Conservation (phyloP, 2,113 vertebrate species). For the Arvicanthis niloticus region DNA sequence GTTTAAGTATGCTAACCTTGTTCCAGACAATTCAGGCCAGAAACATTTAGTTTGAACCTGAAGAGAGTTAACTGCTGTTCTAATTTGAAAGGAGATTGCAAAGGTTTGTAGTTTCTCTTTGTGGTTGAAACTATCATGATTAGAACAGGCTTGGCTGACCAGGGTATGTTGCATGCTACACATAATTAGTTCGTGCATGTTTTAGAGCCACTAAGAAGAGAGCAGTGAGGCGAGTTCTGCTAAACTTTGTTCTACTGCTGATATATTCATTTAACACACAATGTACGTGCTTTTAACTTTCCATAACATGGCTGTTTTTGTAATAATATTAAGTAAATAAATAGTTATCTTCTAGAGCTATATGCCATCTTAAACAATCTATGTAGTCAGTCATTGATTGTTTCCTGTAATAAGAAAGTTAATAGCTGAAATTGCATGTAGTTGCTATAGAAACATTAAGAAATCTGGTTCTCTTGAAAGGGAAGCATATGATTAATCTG, state of each 20-base stretch:
- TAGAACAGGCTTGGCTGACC: constrained; percentile 23
- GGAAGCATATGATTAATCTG: constrained; percentile 85
- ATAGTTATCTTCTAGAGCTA: constrained; percentile 76
- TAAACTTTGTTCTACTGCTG: constrained; percentile 37
- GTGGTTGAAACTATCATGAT: constrained; percentile 65
- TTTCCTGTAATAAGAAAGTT: constrained; percentile 84
- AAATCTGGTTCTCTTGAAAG: constrained; percentile 79
- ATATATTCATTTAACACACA: background rate
- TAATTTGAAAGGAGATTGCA: constrained; percentile 50
- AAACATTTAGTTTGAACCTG: constrained; percentile 31
- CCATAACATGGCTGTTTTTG: constrained; percentile 72
- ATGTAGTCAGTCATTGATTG: constrained; percentile 85
- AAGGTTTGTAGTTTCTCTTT: constrained; percentile 51
- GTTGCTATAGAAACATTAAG: constrained; percentile 86
- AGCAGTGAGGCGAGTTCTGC: constrained; percentile 29
- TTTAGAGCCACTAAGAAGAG: constrained; percentile 32
- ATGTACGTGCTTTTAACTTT: constrained; percentile 68
- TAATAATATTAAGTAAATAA: constrained; percentile 83
- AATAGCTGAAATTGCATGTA: constrained; percentile 84
- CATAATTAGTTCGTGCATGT: constrained; percentile 68
- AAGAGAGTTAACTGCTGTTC: constrained; percentile 48
- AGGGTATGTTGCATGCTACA: constrained; percentile 69
- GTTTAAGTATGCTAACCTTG: constrained; percentile 34
- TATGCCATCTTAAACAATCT: constrained; percentile 85
- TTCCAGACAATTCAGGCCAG: constrained; percentile 35